phyloP scores from a whole-genome alignment of 1,140 invertebrate species.

The Tetragnatha versicolor region DNA sequence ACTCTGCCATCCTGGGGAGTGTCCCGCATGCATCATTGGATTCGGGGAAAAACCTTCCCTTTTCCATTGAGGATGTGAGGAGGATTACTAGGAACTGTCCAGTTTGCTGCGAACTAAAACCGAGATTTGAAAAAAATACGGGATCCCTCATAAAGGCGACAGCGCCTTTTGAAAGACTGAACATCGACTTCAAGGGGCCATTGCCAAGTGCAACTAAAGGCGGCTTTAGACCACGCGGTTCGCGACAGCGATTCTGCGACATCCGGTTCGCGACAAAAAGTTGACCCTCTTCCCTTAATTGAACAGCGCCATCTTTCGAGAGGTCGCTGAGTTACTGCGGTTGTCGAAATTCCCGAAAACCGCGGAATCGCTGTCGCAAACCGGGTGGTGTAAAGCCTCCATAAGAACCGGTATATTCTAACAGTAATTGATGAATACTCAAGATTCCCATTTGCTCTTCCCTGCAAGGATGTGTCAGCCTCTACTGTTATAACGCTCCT shows the following conservation, averaged over 20 bases:
- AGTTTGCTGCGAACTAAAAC: slow-evolving; percentile 56
- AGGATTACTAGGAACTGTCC: background rate
- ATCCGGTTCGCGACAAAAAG: no score
- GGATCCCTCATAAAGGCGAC: slow-evolving; percentile 58
- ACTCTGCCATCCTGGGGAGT: slow-evolving; percentile 58
- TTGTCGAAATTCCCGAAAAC: no score
- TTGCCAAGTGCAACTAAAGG: slow-evolving; percentile 56
- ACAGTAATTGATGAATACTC: slow-evolving; percentile 61
- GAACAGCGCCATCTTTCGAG: no score
- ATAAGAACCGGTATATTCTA: slow-evolving; percentile 59
- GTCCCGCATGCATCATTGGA: slow-evolving; percentile 57
- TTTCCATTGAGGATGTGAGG: slow-evolving; percentile 52
- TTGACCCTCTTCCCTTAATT: no score
- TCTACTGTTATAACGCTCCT: background rate
- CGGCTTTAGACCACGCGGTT: no score
- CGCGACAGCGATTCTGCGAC: no score
- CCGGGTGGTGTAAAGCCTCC: no score
- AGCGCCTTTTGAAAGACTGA: slow-evolving; percentile 59
- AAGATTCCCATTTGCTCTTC: slow-evolving; percentile 60
- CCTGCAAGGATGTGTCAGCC: background rate
- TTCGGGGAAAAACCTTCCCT: slow-evolving; percentile 57
- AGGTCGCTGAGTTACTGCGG: no score
- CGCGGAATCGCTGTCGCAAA: no score
- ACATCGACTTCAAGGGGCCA: slow-evolving; percentile 59
- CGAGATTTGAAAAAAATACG: slow-evolving; percentile 46